Evolutionary conservation across 2,797 vertebrate genomes (phyloP).

Genomic region (Schizothorax lantsangensis): DNA sequence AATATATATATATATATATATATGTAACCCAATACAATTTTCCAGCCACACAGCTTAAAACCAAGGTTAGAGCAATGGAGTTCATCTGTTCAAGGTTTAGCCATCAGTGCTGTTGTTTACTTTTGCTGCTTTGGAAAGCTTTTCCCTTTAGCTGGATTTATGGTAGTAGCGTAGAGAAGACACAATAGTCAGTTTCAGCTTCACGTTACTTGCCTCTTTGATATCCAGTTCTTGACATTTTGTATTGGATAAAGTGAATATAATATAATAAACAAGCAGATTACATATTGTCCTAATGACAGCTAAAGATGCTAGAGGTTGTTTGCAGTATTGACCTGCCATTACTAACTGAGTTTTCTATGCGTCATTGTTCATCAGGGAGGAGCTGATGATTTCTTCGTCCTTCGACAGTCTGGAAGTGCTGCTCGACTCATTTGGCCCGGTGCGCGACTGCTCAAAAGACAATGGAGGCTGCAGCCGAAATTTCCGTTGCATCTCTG

Average conservation of each 20-base stretch:
- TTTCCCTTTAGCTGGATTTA: slow-evolving; percentile 45
- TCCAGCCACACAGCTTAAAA: slow-evolving; percentile 55
- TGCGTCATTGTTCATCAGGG: slow-evolving; percentile 74
- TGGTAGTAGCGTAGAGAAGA: neutral
- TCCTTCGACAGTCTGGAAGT: slow-evolving; percentile 98
- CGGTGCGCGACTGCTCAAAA: slow-evolving; percentile 95
- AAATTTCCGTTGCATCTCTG: slow-evolving; percentile 97
- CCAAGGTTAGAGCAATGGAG: slow-evolving; percentile 59
- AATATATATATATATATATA: neutral
- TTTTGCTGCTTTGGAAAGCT: slow-evolving; percentile 56
- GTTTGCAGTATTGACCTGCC: slow-evolving; percentile 1
- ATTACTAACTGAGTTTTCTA: slow-evolving; percentile 16
- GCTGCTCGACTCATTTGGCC: slow-evolving; percentile 95
- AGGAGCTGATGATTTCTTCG: slow-evolving; percentile 98
- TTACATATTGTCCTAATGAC: neutral
- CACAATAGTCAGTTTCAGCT: neutral
- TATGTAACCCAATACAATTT: slow-evolving; percentile 31
- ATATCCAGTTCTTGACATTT: neutral
- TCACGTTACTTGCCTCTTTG: neutral
- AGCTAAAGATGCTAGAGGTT: slow-evolving; percentile 5
- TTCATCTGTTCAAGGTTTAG: slow-evolving; percentile 33
- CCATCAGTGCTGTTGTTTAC: slow-evolving; percentile 28
- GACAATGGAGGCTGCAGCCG: slow-evolving; percentile 98
- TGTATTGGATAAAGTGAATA: neutral
- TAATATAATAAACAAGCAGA: neutral